Evolutionary conservation across 2,797 vertebrate genomes (phyloP).

Genomic region (Bradypus variegatus): DNA sequence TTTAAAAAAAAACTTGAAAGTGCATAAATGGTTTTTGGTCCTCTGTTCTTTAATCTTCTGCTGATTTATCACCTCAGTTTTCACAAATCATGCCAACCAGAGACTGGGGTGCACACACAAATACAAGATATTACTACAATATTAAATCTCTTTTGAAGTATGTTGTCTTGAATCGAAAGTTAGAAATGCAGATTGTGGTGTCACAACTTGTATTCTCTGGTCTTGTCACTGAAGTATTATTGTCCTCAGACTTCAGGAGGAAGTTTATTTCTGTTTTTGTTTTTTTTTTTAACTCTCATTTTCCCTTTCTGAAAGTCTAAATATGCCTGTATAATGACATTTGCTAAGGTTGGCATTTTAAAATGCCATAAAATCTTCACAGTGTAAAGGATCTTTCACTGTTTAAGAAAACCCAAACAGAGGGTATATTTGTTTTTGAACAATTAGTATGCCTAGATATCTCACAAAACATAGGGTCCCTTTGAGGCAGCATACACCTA

Average conservation of each 20-base stretch:
- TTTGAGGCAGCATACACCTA: background rate
- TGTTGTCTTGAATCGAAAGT: background rate
- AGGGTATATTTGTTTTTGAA: slow-evolving; percentile 48
- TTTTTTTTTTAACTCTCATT: slow-evolving; percentile 28
- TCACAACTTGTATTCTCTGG: background rate
- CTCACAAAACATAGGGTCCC: slow-evolving; percentile 30
- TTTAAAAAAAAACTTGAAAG: background rate
- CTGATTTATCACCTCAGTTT: slow-evolving; percentile 31
- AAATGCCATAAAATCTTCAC: slow-evolving; percentile 56
- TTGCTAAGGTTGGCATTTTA: slow-evolving; percentile 62
- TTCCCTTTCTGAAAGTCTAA: slow-evolving; percentile 44
- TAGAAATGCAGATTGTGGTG: slow-evolving; percentile 23
- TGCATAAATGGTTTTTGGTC: background rate
- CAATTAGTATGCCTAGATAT: slow-evolving; percentile 56
- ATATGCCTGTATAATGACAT: slow-evolving; percentile 60
- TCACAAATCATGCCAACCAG: background rate
- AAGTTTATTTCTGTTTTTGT: background rate
- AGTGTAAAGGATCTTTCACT: slow-evolving; percentile 57
- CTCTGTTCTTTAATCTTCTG: slow-evolving; percentile 7
- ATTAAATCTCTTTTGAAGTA: slow-evolving; percentile 49
- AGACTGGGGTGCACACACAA: background rate
- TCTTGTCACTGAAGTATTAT: slow-evolving; percentile 39
- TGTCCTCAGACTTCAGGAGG: background rate
- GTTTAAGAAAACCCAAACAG: slow-evolving; percentile 41
- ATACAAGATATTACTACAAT: background rate